Evolutionary conservation across 2,113 vertebrate species (phyloP).

Genomic region (Alethe diademata): DNA sequence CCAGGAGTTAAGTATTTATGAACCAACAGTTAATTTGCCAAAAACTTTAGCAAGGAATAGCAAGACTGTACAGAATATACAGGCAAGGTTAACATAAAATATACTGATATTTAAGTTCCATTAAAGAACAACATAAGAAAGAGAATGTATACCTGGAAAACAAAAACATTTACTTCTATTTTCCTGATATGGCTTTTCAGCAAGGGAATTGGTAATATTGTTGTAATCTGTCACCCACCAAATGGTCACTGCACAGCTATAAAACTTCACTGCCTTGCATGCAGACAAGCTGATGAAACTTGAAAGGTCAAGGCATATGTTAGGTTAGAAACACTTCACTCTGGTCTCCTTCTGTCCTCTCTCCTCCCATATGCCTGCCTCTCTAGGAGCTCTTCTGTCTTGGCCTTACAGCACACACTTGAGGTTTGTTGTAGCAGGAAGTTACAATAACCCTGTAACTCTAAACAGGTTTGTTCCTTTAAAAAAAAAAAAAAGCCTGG

Average conservation of each 20-base stretch:
- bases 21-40: not conserved
- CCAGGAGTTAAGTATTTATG: not conserved
- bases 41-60: not conserved
- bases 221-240: fast-evolving
- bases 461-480: not conserved
- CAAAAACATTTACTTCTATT: not conserved
- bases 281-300: not conserved
- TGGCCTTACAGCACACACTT: not conserved
- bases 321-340: not conserved
- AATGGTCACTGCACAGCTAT: not conserved
- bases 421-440: not conserved
- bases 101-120: not conserved
- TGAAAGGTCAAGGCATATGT: not conserved
- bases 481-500: not conserved
- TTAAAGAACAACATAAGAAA: not conserved
- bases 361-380: not conserved
- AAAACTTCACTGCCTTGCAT: not conserved
- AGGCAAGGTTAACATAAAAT: not conserved
- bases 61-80: not conserved
- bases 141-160: not conserved
- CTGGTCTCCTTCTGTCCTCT: not conserved
- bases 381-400: not conserved
- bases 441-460: not conserved
- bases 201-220: not conserved
- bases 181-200: not conserved